Evolutionary conservation across 2,888 invertebrate species (phyloP).

Genomic region (Athetis lepigone): DNA sequence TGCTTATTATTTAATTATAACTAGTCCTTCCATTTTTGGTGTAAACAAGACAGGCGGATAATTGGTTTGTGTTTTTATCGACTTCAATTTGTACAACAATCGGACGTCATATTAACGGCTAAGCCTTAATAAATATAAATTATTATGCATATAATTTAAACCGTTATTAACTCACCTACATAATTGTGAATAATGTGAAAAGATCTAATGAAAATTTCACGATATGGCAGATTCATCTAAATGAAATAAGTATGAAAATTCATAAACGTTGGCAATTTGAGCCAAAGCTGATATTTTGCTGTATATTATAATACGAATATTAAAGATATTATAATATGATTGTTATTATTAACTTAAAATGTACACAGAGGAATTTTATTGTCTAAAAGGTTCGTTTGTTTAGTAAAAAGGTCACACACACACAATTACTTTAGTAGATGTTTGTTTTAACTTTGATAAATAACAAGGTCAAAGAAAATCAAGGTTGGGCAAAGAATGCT

Average conservation of each 20-base stretch:
- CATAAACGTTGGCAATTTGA: slow-evolving; percentile 4
- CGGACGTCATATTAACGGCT: background rate
- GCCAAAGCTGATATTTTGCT: slow-evolving; percentile 3
- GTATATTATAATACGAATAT: no score
- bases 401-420: no score
- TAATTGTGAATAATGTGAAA: slow-evolving; percentile 15
- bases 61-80: no score
- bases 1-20: no score
- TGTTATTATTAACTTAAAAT: no score
- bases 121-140: background rate
- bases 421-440: no score
- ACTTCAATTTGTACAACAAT: no score
- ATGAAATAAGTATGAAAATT: slow-evolving; percentile 31
- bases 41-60: no score
- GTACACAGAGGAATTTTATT: no score
- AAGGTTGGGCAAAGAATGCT: background rate
- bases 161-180: background rate
- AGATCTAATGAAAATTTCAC: slow-evolving; percentile 21
- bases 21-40: no score
- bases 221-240: slow-evolving; percentile 25
- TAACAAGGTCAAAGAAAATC: background rate
- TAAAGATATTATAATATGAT: no score
- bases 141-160: background rate
- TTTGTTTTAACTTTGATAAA: background rate
- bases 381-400: no score